Conservation (phyloP, 2,113 vertebrate species). For the Regulus satrapa region DNA sequence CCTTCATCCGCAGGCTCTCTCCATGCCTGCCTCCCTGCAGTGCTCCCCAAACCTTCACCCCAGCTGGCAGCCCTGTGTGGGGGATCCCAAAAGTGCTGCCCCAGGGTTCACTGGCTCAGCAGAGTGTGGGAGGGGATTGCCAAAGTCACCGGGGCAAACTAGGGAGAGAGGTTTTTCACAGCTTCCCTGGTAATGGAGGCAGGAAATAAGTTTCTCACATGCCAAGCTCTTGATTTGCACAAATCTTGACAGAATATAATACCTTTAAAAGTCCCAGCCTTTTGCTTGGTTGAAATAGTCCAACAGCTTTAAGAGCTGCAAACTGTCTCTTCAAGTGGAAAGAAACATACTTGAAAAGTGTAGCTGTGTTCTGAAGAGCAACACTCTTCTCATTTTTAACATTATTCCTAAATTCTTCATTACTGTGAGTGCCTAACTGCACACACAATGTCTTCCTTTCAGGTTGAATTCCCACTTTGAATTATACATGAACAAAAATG, state of each 20-base stretch:
- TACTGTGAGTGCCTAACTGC: not conserved
- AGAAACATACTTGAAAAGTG: not conserved
- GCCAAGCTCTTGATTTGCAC: not conserved
- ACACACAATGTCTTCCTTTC: not conserved
- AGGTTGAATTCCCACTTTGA: constrained; percentile 3
- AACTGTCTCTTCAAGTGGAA: constrained; percentile 2
- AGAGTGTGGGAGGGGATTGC: rapidly evolving
- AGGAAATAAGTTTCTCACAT: not conserved
- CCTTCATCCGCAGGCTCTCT: rapidly evolving
- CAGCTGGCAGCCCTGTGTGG: rapidly evolving
- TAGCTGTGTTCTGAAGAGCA: not conserved
- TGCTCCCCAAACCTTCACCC: rapidly evolving
- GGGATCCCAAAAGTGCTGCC: rapidly evolving
- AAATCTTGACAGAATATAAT: not conserved
- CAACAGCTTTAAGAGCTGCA: not conserved
- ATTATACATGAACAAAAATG: constrained; percentile 3
- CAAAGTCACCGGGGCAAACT: not conserved
- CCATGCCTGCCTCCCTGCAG: not conserved
- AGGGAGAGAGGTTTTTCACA: not conserved
- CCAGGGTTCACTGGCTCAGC: rapidly evolving
- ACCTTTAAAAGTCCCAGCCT: not conserved
- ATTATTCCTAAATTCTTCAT: not conserved
- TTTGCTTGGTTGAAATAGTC: not conserved
- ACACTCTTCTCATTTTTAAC: not conserved
- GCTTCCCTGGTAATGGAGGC: not conserved